These are phyloP conservation scores for Linnaemya tessellans DNA, from an alignment of 2,888 invertebrate genomes.

Conservation along the genomic window DNA sequence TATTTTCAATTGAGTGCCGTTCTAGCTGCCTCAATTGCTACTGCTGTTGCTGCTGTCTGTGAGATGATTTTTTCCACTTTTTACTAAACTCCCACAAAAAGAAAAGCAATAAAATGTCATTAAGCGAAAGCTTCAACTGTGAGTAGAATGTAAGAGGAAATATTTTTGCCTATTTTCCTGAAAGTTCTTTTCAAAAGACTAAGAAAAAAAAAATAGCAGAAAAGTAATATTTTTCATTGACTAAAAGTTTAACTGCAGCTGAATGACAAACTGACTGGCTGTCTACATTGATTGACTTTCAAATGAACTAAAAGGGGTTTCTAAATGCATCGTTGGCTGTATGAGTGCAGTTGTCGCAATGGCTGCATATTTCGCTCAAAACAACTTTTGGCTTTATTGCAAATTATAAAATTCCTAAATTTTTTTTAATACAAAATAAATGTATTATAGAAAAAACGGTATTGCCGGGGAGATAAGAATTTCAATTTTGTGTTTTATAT, in stretches of 20 bases:
- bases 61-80: too few species aligned
- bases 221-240: conserved; percentile 21
- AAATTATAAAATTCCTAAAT: background rate
- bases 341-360: background rate
- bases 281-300: conserved; percentile 54
- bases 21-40: conserved; percentile 2
- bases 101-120: conserved; percentile 4
- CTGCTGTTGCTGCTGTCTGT: background rate
- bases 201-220: background rate
- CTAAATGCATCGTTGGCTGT: background rate
- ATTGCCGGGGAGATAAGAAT: background rate
- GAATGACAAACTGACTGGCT: conserved; percentile 57
- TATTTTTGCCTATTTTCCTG: conserved; percentile 14
- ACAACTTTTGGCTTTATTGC: background rate
- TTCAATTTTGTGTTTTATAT: background rate
- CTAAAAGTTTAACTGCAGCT: conserved; percentile 38
- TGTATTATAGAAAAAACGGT: background rate
- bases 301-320: conserved; percentile 33
- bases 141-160: background rate
- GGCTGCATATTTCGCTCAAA: too few species aligned
- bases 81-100: background rate
- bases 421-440: background rate
- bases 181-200: background rate
- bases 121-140: background rate
- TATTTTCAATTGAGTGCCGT: conserved; percentile 26